Conservation (phyloP, 1,140 invertebrate species). For the Berghia stephanieae region DNA sequence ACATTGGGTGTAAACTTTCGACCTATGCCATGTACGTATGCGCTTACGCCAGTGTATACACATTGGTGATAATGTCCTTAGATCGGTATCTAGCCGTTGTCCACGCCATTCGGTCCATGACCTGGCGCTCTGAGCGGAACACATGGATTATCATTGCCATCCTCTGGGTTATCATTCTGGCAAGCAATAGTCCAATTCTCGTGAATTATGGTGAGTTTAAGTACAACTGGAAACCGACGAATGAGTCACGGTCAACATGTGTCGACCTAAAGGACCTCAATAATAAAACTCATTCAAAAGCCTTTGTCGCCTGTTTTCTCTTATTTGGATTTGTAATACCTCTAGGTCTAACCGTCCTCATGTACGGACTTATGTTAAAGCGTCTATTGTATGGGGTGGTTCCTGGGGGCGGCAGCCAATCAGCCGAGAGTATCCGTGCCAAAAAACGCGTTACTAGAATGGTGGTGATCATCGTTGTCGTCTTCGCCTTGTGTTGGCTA, state of each 20-base stretch:
- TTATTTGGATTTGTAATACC: slow-evolving; percentile 68
- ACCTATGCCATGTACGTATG: slow-evolving; percentile 79
- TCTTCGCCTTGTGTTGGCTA: slow-evolving; percentile 95
- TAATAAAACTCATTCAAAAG: slow-evolving; percentile 6
- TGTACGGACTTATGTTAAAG: slow-evolving; percentile 92
- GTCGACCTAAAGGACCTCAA: slow-evolving; percentile 36
- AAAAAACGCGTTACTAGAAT: slow-evolving; percentile 91
- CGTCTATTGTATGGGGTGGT: slow-evolving; percentile 71
- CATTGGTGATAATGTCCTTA: slow-evolving; percentile 92
- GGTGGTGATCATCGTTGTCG: slow-evolving; percentile 92
- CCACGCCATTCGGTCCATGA: slow-evolving; percentile 90
- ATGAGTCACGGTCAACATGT: slow-evolving; percentile 60
- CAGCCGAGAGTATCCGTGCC: slow-evolving; percentile 79
- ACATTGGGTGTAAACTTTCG: slow-evolving; percentile 89
- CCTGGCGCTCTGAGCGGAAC: slow-evolving; percentile 84
- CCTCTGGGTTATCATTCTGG: slow-evolving; percentile 82
- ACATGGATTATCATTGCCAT: slow-evolving; percentile 75
- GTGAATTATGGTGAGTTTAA: slow-evolving; percentile 79
- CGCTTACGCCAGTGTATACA: slow-evolving; percentile 93
- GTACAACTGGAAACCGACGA: slow-evolving; percentile 71
- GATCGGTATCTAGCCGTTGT: slow-evolving; percentile 95
- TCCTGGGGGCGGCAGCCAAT: slow-evolving; percentile 77
- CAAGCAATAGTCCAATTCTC: slow-evolving; percentile 78
- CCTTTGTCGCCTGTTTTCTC: slow-evolving; percentile 67
- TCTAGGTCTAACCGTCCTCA: slow-evolving; percentile 79